Percentiles rank a stretch among this genome's conserved stretches.
Conservation (phyloP, 2,113 vertebrate genomes). For the Gobio gobio region DNA sequence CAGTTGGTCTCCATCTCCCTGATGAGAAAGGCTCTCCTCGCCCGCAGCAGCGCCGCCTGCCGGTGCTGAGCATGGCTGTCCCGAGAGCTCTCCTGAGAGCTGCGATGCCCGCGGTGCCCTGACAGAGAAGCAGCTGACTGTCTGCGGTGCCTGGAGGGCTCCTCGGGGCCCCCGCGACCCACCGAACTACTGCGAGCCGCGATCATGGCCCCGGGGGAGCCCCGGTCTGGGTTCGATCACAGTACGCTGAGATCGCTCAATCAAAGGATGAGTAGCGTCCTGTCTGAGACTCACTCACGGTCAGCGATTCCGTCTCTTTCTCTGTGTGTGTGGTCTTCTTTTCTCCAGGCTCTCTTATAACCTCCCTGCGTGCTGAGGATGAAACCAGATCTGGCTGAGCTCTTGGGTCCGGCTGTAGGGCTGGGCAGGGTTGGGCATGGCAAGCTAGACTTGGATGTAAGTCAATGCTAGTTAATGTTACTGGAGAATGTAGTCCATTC, state of each 20-base stretch:
- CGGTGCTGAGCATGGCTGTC: slow-evolving; percentile 69
- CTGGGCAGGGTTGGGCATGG: slow-evolving; percentile 57
- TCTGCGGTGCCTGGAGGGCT: slow-evolving; percentile 75
- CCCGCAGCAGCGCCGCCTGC: slow-evolving; percentile 72
- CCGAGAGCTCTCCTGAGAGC: slow-evolving; percentile 75
- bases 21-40: slow-evolving; percentile 78
- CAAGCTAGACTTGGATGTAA: background rate
- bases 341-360: slow-evolving; percentile 71
- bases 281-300: background rate
- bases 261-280: background rate
- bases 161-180: slow-evolving; percentile 74
- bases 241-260: background rate
- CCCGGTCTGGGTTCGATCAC: background rate
- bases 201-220: slow-evolving; percentile 76
- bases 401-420: slow-evolving; percentile 65
- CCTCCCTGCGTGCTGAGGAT: slow-evolving; percentile 74
- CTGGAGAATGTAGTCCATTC: background rate
- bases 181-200: slow-evolving; percentile 83
- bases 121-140: slow-evolving; percentile 80
- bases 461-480: background rate
- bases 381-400: slow-evolving; percentile 86
- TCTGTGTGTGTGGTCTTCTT: slow-evolving; percentile 46
- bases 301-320: slow-evolving; percentile 19
- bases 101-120: slow-evolving; percentile 72
- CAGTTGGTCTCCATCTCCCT: slow-evolving; percentile 90